phyloP scores from a whole-genome alignment of 2,113 vertebrate genomes.

The Platysteira castanea region DNA sequence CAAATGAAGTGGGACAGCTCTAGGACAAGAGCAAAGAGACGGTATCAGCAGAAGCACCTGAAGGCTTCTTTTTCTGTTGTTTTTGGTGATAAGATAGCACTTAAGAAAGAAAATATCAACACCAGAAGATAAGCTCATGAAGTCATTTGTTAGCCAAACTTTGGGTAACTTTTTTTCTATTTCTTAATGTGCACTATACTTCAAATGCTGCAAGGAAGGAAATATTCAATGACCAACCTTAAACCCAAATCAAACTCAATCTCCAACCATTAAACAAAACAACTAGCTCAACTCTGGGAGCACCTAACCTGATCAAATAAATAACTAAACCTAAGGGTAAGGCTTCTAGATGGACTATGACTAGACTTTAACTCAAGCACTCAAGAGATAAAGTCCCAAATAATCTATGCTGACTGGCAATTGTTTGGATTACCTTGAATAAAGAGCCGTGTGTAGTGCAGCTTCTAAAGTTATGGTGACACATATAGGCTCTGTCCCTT shows the following conservation, averaged over 20 bases:
- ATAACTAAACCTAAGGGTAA: background rate
- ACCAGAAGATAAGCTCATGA: background rate
- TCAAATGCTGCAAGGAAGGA: background rate
- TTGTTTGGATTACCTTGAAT: background rate
- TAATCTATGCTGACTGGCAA: background rate
- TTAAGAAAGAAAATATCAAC: background rate
- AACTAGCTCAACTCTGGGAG: background rate
- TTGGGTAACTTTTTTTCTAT: background rate
- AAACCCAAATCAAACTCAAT: background rate
- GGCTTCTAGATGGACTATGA: background rate
- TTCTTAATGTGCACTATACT: background rate
- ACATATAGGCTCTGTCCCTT: background rate
- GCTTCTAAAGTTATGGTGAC: background rate
- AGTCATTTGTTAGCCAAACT: background rate
- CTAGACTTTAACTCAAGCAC: background rate
- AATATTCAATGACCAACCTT: background rate
- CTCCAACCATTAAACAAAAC: background rate
- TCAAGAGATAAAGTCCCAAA: background rate
- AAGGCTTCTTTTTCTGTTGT: background rate
- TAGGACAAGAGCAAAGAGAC: slow-evolving; percentile 11
- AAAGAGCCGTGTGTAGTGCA: background rate
- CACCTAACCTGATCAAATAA: background rate
- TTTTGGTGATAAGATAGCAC: background rate
- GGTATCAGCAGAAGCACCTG: background rate
- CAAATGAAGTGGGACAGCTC: slow-evolving; percentile 9